A percentile compares a stretch with the other conserved stretches of the same genome.
Evolutionary conservation across 2,797 vertebrate species (phyloP).

Genomic region (Diglossa cyanea): DNA sequence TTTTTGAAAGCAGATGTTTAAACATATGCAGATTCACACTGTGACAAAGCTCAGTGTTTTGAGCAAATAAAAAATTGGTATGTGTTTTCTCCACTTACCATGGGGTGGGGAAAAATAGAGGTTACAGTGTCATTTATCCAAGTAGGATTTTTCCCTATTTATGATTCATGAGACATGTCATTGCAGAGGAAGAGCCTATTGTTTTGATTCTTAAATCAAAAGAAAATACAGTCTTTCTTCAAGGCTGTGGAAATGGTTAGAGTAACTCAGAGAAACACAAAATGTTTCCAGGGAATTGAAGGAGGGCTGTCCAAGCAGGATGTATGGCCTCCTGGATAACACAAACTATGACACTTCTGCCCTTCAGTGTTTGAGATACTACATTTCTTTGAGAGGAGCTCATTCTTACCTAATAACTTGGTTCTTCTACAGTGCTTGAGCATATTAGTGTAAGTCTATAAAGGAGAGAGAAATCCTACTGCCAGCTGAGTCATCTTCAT

Average conservation of each 20-base stretch:
- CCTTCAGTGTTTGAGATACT: background rate
- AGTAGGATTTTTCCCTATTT: background rate
- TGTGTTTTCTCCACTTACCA: background rate
- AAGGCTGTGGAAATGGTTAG: background rate
- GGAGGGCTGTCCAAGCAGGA: background rate
- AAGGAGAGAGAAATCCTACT: background rate
- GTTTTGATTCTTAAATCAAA: background rate
- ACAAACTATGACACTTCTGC: background rate
- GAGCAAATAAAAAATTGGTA: background rate
- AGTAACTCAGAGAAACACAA: background rate
- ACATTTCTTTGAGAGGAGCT: background rate
- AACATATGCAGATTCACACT: background rate
- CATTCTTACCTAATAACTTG: background rate
- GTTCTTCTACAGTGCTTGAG: background rate
- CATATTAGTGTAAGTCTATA: background rate
- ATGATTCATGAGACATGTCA: background rate
- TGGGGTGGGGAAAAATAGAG: background rate
- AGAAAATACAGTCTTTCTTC: background rate
- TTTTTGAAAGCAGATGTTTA: constrained; percentile 9
- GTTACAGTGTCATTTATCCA: background rate
- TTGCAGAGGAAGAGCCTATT: background rate
- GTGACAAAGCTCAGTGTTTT: background rate
- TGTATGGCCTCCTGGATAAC: background rate
- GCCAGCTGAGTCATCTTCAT: constrained; percentile 8
- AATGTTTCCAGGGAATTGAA: background rate